phyloP scores from a whole-genome alignment of 1,140 invertebrate species.

The Drosophila micromelanica region DNA sequence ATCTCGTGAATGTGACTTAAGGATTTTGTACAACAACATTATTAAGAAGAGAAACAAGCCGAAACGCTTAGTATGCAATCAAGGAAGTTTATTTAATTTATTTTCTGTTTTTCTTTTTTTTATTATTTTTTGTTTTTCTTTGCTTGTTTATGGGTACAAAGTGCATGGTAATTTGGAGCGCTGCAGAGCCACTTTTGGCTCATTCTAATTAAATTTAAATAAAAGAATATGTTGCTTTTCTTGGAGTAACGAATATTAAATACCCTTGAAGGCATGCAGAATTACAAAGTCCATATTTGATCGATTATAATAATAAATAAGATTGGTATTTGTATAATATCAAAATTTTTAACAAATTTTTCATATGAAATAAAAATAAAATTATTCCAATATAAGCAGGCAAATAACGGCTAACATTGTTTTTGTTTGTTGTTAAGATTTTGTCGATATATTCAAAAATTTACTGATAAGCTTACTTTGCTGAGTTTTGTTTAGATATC shows the following conservation, averaged over 20 bases:
- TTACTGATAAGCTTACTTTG: too few species aligned
- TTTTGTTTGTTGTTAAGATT: too few species aligned
- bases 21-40: conserved; percentile 58
- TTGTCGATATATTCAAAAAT: too few species aligned
- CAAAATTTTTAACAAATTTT: too few species aligned
- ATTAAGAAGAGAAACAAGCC: conserved; percentile 53
- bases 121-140: too few species aligned
- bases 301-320: too few species aligned
- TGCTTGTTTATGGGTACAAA: background rate
- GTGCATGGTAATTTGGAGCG: conserved; percentile 11
- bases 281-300: too few species aligned
- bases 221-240: background rate
- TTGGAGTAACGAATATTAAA: background rate
- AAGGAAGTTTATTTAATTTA: conserved; percentile 42
- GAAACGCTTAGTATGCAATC: conserved; percentile 39
- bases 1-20: conserved; percentile 35
- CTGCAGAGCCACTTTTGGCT: background rate
- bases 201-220: conserved; percentile 18
- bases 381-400: too few species aligned
- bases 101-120: background rate
- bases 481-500: too few species aligned
- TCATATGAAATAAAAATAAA: too few species aligned
- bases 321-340: too few species aligned
- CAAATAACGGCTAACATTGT: too few species aligned
- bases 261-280: background rate